Conservation (phyloP, 2,888 invertebrate species). For the Agelastica alni region DNA sequence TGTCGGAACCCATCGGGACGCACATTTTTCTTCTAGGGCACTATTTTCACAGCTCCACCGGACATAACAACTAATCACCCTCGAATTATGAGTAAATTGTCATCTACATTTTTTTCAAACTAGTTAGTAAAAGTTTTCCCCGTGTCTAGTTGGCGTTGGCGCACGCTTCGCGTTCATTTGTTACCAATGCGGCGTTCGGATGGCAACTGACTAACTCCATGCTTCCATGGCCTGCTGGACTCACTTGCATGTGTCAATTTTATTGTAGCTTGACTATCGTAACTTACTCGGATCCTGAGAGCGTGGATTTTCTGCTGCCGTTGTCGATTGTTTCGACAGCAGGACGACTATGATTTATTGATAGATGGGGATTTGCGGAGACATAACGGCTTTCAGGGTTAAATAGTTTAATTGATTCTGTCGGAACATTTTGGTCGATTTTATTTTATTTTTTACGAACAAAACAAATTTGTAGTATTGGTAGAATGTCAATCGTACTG, state of each 20-base stretch:
- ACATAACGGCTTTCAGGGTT: neutral
- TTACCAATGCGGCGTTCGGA: slow-evolving; percentile 44
- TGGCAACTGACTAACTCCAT: slow-evolving; percentile 45
- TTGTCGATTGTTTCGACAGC: slow-evolving; percentile 17
- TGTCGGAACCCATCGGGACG: slow-evolving; percentile 13
- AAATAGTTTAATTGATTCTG: neutral
- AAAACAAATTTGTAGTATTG: too few relatives aligned
- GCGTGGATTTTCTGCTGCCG: slow-evolving; percentile 23
- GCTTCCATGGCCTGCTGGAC: slow-evolving; percentile 34
- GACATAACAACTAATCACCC: slow-evolving; percentile 14
- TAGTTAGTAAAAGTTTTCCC: slow-evolving; percentile 27
- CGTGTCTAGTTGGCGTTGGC: slow-evolving; percentile 30
- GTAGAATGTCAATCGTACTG: too few relatives aligned
- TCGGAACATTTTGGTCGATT: too few relatives aligned
- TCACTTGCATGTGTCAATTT: slow-evolving; percentile 35
- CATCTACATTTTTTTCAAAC: slow-evolving; percentile 19
- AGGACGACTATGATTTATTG: slow-evolving; percentile 14
- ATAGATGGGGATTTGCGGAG: neutral
- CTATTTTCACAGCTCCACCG: slow-evolving; percentile 25
- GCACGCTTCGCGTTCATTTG: slow-evolving; percentile 41
- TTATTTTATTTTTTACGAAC: too few relatives aligned
- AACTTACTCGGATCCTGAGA: slow-evolving; percentile 26
- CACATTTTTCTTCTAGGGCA: slow-evolving; percentile 31
- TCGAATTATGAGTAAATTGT: slow-evolving; percentile 11
- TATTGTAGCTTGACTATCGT: slow-evolving; percentile 30